Evolutionary conservation across 2,888 invertebrate species (phyloP), one percentile per base, ranked within the genome.

Genomic region (Ephialtes manifestator): DNA sequence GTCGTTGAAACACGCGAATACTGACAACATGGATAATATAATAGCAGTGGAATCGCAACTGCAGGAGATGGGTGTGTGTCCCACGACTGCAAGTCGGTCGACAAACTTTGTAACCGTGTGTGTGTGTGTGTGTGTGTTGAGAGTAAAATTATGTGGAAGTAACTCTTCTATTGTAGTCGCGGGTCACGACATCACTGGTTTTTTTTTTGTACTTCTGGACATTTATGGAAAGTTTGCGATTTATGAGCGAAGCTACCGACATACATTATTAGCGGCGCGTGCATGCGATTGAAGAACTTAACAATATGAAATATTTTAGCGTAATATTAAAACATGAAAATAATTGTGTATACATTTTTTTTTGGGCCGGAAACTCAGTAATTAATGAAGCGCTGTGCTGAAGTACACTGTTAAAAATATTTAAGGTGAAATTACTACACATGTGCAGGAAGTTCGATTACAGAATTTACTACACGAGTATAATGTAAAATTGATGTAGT

Each of bases 1-100:
- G 4, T 84, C 76, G 76, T 68, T 46, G 55, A 76, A 43, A 72
- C 76, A 76, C 76, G 76, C 80, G 28, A 75, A 31, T 43, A 46
- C 72, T 58, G 58, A 67, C n/a, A 70, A 20, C 28, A 28, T 55
- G 55, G 53, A 11, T 63, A n/a, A 35, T 51, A 8, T 60, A 60
- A 67, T 39, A 18, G 53, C 67, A 43, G 20, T 65, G 63, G 51
- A 71, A 35, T 71, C 31, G 53, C 35, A 39, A 72, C 58, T 5
- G 58, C 39, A 58, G 4, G 43, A 24, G 24, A 46, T 4, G 39
- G 11, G 4, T 20, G 39, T 24, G 39, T 76, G 53, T 53, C n/a
- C 24, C 24, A 5, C 46, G 46, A 46, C 5, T 18, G 53, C 11
- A 24, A 55, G 20, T 55, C 24, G 20, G 53, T 20, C 53, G 53